These are phyloP conservation scores for Microplitis mediator DNA, from an alignment of 1,140 invertebrate species.

Conservation along the genomic window DNA sequence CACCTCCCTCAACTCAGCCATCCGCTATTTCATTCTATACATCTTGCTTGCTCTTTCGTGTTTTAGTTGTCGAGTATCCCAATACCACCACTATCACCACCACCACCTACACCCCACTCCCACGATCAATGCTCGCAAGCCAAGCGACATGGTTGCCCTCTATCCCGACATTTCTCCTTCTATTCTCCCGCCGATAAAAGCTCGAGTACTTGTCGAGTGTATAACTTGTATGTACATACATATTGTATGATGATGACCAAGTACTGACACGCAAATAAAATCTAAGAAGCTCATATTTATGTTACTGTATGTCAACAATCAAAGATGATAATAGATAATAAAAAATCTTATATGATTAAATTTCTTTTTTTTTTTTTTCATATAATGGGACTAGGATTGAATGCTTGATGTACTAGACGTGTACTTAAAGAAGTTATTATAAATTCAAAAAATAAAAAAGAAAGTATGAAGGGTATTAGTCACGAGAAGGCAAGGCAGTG, in stretches of 20 bases:
- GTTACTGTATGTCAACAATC: too few species aligned
- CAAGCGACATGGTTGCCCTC: conserved; percentile 53
- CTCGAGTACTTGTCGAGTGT: conserved; percentile 12
- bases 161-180: conserved; percentile 27
- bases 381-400: too few species aligned
- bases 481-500: too few species aligned
- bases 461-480: too few species aligned
- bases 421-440: too few species aligned
- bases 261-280: too few species aligned
- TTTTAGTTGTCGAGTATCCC: conserved; percentile 22
- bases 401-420: too few species aligned
- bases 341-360: too few species aligned
- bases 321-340: too few species aligned
- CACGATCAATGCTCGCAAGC: conserved; percentile 60
- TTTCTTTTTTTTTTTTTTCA: too few species aligned
- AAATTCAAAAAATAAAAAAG: too few species aligned
- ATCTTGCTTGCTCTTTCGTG: conserved; percentile 9
- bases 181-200: conserved; percentile 25
- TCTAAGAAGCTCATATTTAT: too few species aligned
- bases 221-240: not conserved
- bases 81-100: conserved; percentile 29
- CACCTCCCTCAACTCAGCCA: not conserved
- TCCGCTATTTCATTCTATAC: not conserved
- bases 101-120: conserved; percentile 36
- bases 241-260: not conserved